Base-by-base conservation (phyloP, 2,888 invertebrate genomes). In the Drosophila maculinotata region DNA sequence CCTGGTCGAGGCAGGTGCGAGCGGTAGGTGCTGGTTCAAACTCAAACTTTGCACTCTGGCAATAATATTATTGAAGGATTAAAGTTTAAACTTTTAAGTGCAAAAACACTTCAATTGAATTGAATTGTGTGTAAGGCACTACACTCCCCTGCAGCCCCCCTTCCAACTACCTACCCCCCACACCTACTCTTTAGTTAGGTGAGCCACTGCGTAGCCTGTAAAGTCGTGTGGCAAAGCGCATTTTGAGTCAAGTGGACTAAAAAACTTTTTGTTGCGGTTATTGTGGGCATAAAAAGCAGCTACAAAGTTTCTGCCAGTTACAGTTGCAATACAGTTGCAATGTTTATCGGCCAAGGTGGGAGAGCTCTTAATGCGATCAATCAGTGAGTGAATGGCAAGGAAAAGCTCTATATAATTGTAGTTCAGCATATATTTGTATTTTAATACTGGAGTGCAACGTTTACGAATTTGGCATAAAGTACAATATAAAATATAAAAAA, bases 21-120 rank as follows among this genome's bases (percentile, higher is more conserved):
- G 10, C 9, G 52, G 10, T 23, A 25, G 47, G 56, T 52, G 35
- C 23, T 23, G 36, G 30, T 12, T 30, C 53, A 57, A 63, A 48
- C 64, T 73, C 53, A 68, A 86, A 87, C 88, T 83, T 86, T 83
- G 67, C 85, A 82, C 85, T 81, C 66, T 44, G 58, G 60, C 69
- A 63, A 83, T 72, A 86, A 87, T 86, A 87, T 86, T 83, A 88
- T 83, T 86, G 84, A 83, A 88, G 84, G 83, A 87, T 83, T 87
- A 83, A 83, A 83, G 78, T 83, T 83, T 66, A 65, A 87, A 86
- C 88, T 83, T 87, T 83, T 87, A 83, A 83, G 83, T 83, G 83
- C 86, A 83, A 79, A 87, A 83, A 73, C 88, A 87, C 78, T 87
- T 83, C 53, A 79, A 86, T 83, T 79, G 63, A 77, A 87, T 83